Base-by-base conservation (phyloP, 2,113 vertebrate genomes). In the Falco punctatus region DNA sequence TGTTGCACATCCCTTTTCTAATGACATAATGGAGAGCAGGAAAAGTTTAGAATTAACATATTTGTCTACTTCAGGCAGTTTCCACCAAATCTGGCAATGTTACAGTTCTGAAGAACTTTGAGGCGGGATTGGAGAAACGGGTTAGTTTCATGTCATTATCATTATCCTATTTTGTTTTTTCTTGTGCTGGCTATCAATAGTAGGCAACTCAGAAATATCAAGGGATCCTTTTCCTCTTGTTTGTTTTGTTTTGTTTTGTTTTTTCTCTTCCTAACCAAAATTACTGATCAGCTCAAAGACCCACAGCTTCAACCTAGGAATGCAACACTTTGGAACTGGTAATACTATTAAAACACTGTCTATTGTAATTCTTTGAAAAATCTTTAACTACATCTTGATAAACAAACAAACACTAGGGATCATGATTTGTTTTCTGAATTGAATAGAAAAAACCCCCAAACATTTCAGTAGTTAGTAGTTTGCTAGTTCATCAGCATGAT, bases 121-220 rank as follows among this genome's bases (percentile, higher is more conserved):
- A 49, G 15, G 5, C 1, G 3, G 3, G 3, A 21, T 42, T 59
- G 22, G 24, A 21, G 4, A 5, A 81, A 75, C 10, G 2, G 4
- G 2, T 51, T 54, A 19, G 62, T 84, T 66, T 74, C 19, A 58
- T 28, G 0, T 51, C 30, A 12, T 38, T 33, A 3, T 27, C 46
- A n/a, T 42, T 42, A 22, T 51, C 8, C 2, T 38, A 4, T 20
- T 64, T 85, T 44, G 1, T 26, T 40, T 58, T 67, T 77, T 72
- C 5, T 48, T 72, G 5, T 44, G 6, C 13, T 67, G 22, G 2
- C 3, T 83, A 15, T 57, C 19, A 70, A 8, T n/a, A 67, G 28
- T 28, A 38, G 11, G 2, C 5, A 7, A 42, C 14, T 40, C 44
- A 32, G 22, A 64, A 86, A 21, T 32, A 26, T 12, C 15, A 40